Evolutionary conservation across 2,797 vertebrate species (phyloP), one percentile per base, ranked within the genome.

Genomic region (Rhynchotus rufescens): DNA sequence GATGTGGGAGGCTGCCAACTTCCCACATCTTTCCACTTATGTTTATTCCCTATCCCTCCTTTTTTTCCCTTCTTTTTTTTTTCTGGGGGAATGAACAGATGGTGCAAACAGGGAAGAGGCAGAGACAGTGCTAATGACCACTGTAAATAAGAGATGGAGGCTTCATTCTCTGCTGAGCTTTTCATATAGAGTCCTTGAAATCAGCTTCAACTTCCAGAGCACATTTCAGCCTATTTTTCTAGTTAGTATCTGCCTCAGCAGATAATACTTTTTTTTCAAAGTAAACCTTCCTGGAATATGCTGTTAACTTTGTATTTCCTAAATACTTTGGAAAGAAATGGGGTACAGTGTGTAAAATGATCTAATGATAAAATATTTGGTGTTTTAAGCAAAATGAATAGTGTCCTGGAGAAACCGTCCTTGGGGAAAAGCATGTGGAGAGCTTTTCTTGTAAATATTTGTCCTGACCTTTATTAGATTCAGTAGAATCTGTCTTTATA

Each of bases 11-110:
- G 3, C 66, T 92, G 78, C 88, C 84, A 88, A 80, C 85, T 93
- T 93, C 82, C 85, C 86, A 91, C 67, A 76, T n/a, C 90, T 90
- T 92, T 74, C 89, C 74, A 56, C 77, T 94, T 94, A 23, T 38
- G 34, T 93, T 90, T 92, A 60, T 81, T 36, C 34, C 71, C 7
- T 36, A 26, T 34, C 9, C 16, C 15, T 26, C 11, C 5, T 12
- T 25, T 26, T 14, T 45, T 32, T 75, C 51, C 12, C 12, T 25
- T 7, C 4, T 21, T 25, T 15, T 56, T 32, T 75, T 54, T 32
- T 69, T 0, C 57, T 15, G 64, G 36, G 56, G 77, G 66, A 81
- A 42, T 23, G 80, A 95, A 78, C 89, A 96, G 90, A 96, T 86
- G 73, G 74, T 66, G 91, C 86, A 83, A 82, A 79, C 59, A 86